phyloP scores from a whole-genome alignment of 2,888 invertebrate genomes.

The Rambutsinella grinnellia region DNA sequence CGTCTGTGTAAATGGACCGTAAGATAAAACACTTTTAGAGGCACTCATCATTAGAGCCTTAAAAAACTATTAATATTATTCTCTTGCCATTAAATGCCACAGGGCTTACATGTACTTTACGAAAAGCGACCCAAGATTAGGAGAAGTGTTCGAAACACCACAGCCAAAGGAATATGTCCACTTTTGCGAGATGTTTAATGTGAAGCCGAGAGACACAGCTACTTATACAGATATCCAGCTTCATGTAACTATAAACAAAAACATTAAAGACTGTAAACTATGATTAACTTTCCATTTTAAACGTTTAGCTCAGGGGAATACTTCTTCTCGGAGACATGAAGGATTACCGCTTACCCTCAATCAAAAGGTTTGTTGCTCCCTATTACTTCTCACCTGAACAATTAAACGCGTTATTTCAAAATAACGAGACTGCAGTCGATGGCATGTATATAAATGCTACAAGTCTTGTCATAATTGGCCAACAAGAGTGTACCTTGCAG shows the following conservation, averaged over 20 bases:
- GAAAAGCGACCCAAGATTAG: slow-evolving; percentile 37
- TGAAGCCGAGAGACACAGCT: slow-evolving; percentile 33
- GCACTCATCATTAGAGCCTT: neutral
- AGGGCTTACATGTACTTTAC: slow-evolving; percentile 57
- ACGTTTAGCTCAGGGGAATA: slow-evolving; percentile 40
- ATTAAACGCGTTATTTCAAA: slow-evolving; percentile 17
- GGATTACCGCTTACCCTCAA: slow-evolving; percentile 39
- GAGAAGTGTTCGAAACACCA: slow-evolving; percentile 52
- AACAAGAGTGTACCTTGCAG: slow-evolving; percentile 43
- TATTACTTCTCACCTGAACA: slow-evolving; percentile 43
- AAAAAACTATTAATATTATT: neutral
- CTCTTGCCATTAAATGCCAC: neutral
- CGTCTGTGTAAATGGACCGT: slow-evolving; percentile 59
- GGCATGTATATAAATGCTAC: slow-evolving; percentile 44
- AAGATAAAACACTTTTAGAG: slow-evolving; percentile 10
- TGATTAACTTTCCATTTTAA: neutral
- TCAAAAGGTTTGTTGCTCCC: slow-evolving; percentile 55
- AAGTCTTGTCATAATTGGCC: slow-evolving; percentile 41
- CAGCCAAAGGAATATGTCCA: slow-evolving; percentile 45
- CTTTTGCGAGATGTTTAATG: slow-evolving; percentile 57
- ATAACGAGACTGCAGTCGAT: neutral
- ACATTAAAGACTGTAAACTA: neutral
- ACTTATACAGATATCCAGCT: slow-evolving; percentile 15
- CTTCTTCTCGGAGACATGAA: slow-evolving; percentile 48
- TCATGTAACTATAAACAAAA: slow-evolving; percentile 25